Percentiles rank a stretch among this genome's conserved stretches.
These are phyloP conservation scores for Lindbergichthys nudifrons DNA, from an alignment of 2,797 vertebrate species.

Conservation along the genomic window DNA sequence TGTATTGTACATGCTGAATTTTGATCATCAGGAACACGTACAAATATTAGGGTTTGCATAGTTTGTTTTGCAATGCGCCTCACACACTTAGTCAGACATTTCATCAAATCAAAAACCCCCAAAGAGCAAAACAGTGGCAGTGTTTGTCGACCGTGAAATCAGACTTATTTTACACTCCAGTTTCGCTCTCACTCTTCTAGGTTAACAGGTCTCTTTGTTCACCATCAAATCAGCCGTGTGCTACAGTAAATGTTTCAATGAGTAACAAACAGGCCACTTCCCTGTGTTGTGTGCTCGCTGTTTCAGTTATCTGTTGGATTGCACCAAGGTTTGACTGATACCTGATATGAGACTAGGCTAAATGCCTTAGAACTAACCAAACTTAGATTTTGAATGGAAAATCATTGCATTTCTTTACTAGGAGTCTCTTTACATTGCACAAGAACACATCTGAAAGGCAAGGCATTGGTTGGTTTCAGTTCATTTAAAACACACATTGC, in stretches of 20 bases:
- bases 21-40: background rate
- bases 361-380: background rate
- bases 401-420: background rate
- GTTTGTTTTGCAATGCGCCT: background rate
- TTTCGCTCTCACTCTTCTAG: conserved; percentile 14
- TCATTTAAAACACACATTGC: conserved; percentile 16
- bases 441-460: background rate
- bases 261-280: conserved; percentile 29
- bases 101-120: conserved; percentile 1
- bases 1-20: background rate
- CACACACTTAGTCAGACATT: background rate
- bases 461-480: conserved; percentile 11
- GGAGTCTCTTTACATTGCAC: background rate
- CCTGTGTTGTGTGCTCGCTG: conserved; percentile 21
- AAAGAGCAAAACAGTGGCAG: background rate
- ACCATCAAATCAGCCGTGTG: background rate
- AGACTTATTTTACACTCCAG: background rate
- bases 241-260: conserved; percentile 8
- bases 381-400: background rate
- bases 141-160: background rate
- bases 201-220: background rate
- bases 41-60: background rate
- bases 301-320: conserved; percentile 37
- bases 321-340: background rate
- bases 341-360: conserved; percentile 23